phyloP scores from a whole-genome alignment of 2,888 invertebrate species.

The Sipha maydis region DNA sequence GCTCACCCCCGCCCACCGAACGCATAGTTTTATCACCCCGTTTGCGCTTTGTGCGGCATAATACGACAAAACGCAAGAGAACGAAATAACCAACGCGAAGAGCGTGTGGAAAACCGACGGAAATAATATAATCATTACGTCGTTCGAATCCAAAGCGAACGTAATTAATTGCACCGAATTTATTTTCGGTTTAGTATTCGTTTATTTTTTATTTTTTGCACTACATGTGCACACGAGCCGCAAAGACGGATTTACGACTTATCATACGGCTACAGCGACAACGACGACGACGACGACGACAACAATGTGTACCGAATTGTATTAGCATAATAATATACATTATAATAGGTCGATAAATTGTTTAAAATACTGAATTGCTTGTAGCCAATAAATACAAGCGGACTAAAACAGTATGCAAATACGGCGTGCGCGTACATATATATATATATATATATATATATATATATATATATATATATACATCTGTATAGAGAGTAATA shows the following conservation, averaged over 20 bases:
- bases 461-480: background rate
- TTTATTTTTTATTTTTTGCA: background rate
- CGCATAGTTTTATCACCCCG: background rate
- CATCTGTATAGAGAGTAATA: slow-evolving; percentile 8
- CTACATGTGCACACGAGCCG: background rate
- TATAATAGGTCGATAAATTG: slow-evolving; percentile 51
- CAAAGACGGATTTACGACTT: slow-evolving; percentile 38
- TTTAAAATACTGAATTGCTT: slow-evolving; percentile 35
- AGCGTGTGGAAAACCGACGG: background rate
- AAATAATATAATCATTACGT: background rate
- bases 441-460: background rate
- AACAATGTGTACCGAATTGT: slow-evolving; percentile 28
- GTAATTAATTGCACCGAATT: slow-evolving; percentile 3
- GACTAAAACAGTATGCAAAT: slow-evolving; percentile 53
- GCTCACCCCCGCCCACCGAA: background rate
- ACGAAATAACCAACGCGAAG: too few relatives aligned
- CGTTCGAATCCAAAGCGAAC: background rate
- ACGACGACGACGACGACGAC: background rate
- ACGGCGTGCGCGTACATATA: background rate
- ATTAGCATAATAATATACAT: slow-evolving; percentile 54
- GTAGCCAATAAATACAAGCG: slow-evolving; percentile 49
- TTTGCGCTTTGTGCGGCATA: background rate
- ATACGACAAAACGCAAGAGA: too few relatives aligned
- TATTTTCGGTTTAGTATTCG: background rate
- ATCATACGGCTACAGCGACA: background rate